Evolutionary conservation across 2,797 vertebrate species (phyloP), one percentile per base, ranked within the genome.

Genomic region (Sebastes vulpes): DNA sequence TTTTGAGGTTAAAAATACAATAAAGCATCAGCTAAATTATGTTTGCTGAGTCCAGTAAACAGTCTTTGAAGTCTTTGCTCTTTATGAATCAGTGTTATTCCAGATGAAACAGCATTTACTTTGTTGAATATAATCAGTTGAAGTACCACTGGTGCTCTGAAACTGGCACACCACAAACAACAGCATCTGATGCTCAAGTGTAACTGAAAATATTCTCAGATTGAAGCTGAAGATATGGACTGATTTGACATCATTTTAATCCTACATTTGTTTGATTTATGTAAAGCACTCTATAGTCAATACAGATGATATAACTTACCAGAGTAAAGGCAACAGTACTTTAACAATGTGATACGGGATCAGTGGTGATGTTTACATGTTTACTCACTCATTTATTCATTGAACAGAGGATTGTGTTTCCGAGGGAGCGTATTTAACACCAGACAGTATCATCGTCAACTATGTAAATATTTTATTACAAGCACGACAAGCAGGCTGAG

Each of bases 321-420:
- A 6, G 20, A 61, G 28, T 54, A 23, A 68, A 75, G 25, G 53
- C 60, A 21, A 1, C 31, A 12, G 21, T 23, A 42, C 7, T 42
- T 21, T 29, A 61, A 77, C 59, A 63, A 28, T 52, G 12, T 7
- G 52, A 72, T 38, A 75, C 61, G 8, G 21, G 61, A 89, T 79
- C 42, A 23, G 59, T 3, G 29, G 12, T 12, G 63, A 54, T 86
- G 79, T 87, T 82, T 82, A 78, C 84, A 72, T 61, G 70, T 68
- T 80, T 75, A 12, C 73, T 69, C 26, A 1, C 75, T 80, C 72
- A 80, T 83, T 89, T 89, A 89, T 90, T 90, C 31, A 82, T 81
- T 6, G 52, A 72, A 79, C 88, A 80, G 42, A 82, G 72, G 69
- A 66, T 60, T 10, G 67, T n/a, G 14, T 68, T 83, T 88, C 75